Evolutionary conservation across 2,797 vertebrate species (phyloP).

Genomic region (Falco columbarius): DNA sequence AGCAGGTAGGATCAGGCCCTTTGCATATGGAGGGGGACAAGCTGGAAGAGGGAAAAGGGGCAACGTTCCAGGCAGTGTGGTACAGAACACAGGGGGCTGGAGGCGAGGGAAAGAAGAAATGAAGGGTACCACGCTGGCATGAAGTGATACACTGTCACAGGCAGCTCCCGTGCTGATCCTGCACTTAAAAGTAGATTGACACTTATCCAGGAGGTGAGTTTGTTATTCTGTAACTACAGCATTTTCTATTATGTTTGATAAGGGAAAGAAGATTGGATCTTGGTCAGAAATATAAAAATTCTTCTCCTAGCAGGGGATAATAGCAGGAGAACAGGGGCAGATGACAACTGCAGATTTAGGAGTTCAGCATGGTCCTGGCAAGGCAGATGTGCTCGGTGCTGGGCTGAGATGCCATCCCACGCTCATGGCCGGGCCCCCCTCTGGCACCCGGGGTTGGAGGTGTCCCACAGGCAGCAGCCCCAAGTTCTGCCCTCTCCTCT

Average conservation of each 20-base stretch:
- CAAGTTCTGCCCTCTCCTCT: background rate
- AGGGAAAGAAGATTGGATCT: conserved; percentile 73
- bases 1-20: background rate
- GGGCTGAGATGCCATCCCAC: accelerated
- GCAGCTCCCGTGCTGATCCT: conserved; percentile 31
- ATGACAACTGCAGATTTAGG: conserved; percentile 27
- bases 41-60: background rate
- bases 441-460: no score
- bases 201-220: conserved; percentile 58
- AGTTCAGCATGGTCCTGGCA: background rate
- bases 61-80: accelerated
- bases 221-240: conserved; percentile 70
- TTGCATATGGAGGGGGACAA: background rate
- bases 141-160: background rate
- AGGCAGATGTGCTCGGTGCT: background rate
- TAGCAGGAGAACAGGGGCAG: conserved; percentile 54
- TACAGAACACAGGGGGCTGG: background rate
- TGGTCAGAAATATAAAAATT: conserved; percentile 71
- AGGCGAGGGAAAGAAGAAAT: background rate
- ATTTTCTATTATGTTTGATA: conserved; percentile 70
- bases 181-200: conserved; percentile 72
- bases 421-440: accelerated
- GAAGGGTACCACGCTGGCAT: background rate
- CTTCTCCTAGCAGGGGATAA: conserved; percentile 63
- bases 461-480: background rate